Evolutionary conservation across 2,113 vertebrate species (phyloP), one percentile per base, ranked within the genome.

Genomic region (Cyrtonyx montezumae): DNA sequence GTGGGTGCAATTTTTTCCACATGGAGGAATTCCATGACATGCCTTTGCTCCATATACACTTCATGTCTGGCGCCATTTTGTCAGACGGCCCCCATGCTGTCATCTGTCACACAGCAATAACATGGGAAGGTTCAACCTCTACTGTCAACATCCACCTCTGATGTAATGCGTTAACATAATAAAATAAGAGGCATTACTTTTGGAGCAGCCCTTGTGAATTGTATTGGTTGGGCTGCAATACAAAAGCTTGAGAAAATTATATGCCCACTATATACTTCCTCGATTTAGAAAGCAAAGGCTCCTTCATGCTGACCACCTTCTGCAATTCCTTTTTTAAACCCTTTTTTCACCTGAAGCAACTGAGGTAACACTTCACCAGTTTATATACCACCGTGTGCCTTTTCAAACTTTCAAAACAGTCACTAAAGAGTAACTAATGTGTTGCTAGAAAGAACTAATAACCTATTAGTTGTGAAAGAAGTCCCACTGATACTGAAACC

Each of bases 401-500:
- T 89, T 88, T 91, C 59, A 66, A 66, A 25, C 19, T 28, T 30
- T 53, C 51, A 53, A 30, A 53, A 6, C 10, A 30, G 51, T 30
- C 61, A 13, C 68, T 74, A 75, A 40, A 46, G 46, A 87, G 4
- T 15, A 91, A 79, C 10, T 5, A 25, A 87, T 4, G 18, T 9
- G 3, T 77, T 89, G 61, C 63, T 78, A 73, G 28, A 85, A 83
- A 91, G 80, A 82, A 40, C 25, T 61, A 86, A 85, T 49, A 81
- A 75, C 23, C 11, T 7, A 61, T 71, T 25, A 49, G 19, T 16
- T 95, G 87, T 90, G 84, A 96, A 94, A 90, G 5, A 5, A 97
- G 95, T 93, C 91, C 46, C 87, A 86, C 55, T 91, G 94, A 89
- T 37, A 55, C 14, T 32, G 40, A 78, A 95, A 87, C 23, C 63